These are phyloP conservation scores for Cinara cedri DNA, from an alignment of 2,888 invertebrate species.

Conservation along the genomic window DNA sequence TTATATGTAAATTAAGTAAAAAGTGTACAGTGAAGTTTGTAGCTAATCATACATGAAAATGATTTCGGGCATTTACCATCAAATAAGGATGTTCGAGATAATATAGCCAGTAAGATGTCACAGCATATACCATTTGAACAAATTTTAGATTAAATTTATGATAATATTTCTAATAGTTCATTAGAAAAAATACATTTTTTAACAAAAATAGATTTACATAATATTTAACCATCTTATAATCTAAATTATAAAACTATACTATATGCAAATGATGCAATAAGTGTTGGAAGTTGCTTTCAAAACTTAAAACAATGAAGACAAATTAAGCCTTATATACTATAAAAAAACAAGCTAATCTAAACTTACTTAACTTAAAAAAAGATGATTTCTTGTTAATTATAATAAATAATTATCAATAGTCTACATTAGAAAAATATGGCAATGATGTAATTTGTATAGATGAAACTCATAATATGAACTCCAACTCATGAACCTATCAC, in stretches of 20 bases:
- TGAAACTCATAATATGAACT: slow-evolving; percentile 13
- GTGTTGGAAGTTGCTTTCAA: neutral
- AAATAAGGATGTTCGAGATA: neutral
- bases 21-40: slow-evolving; percentile 16
- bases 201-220: slow-evolving; percentile 1
- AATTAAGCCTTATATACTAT: neutral
- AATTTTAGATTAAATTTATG: neutral
- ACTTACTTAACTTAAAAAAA: neutral
- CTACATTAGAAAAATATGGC: neutral
- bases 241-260: neutral
- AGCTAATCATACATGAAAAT: slow-evolving; percentile 11
- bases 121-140: neutral
- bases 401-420: slow-evolving; percentile 11
- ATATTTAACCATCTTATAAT: neutral
- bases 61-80: slow-evolving; percentile 31
- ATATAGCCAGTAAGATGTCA: neutral
- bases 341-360: neutral
- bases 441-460: slow-evolving; percentile 13
- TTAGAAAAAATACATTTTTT: neutral
- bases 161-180: neutral
- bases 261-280: neutral
- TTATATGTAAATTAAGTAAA: neutral
- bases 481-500: no score
- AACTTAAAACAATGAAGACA: neutral
- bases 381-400: slow-evolving; percentile 29